Conservation (phyloP, 2,888 invertebrate genomes). For the Mythimna loreyi region DNA sequence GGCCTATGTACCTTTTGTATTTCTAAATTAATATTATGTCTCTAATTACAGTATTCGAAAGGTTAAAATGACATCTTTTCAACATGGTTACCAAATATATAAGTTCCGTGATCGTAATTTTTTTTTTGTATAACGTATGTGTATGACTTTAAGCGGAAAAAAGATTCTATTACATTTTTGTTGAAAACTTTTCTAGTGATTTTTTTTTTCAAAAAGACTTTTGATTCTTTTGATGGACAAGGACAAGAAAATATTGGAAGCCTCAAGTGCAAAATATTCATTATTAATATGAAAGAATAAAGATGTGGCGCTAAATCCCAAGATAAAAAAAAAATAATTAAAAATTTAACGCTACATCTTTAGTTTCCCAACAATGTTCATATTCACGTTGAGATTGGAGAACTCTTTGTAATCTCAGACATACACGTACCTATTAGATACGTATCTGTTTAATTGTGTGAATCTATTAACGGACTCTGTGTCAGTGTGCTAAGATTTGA, state of each 20-base stretch:
- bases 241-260: neutral
- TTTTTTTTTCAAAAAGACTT: neutral
- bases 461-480: conserved; percentile 37
- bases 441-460: conserved; percentile 26
- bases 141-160: neutral
- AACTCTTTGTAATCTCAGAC: neutral
- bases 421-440: neutral
- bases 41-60: too few species aligned
- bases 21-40: too few species aligned
- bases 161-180: neutral
- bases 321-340: too few species aligned
- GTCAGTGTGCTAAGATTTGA: conserved; percentile 36
- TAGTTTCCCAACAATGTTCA: neutral
- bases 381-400: neutral
- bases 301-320: too few species aligned
- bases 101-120: neutral
- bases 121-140: too few species aligned
- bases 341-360: too few species aligned
- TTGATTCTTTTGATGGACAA: neutral
- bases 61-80: neutral
- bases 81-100: conserved; percentile 2
- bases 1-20: too few species aligned
- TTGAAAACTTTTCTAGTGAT: neutral
- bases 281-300: too few species aligned
- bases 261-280: neutral